A percentile compares a stretch with the other conserved stretches of the same genome.
phyloP scores from a whole-genome alignment of 2,797 vertebrate species.

The Eptatretus atami region DNA sequence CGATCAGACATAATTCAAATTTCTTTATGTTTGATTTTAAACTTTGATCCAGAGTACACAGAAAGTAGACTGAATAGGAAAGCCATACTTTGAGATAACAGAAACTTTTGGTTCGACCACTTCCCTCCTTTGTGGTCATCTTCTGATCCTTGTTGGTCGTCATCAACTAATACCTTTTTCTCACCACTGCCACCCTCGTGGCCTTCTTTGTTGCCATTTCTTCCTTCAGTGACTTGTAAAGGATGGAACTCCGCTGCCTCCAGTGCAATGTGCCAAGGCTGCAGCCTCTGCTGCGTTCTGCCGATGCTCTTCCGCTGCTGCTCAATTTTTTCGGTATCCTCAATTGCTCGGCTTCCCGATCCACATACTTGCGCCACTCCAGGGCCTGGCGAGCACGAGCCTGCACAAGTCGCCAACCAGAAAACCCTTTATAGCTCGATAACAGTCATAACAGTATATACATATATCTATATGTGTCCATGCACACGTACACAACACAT shows the following conservation, averaged over 20 bases:
- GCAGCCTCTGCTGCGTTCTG: slow-evolving; percentile 22
- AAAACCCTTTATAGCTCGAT: neutral
- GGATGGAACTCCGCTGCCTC: slow-evolving; percentile 21
- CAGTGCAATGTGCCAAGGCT: slow-evolving; percentile 26
- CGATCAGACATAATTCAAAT: too few species aligned
- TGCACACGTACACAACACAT: too few species aligned
- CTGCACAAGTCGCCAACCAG: slow-evolving; percentile 12
- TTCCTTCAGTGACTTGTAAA: slow-evolving; percentile 22
- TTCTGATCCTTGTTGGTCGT: too few species aligned
- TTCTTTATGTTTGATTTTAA: too few species aligned
- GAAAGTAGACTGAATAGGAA: too few species aligned
- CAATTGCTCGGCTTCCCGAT: slow-evolving; percentile 24
- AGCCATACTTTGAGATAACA: too few species aligned
- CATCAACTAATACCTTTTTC: too few species aligned
- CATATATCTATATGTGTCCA: too few species aligned
- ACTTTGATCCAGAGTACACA: too few species aligned
- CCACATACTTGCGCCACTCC: slow-evolving; percentile 31
- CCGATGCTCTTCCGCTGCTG: slow-evolving; percentile 30
- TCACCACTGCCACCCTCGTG: too few species aligned
- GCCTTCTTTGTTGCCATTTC: slow-evolving; percentile 6
- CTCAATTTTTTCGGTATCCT: slow-evolving; percentile 25
- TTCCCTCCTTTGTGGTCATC: too few species aligned
- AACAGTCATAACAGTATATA: neutral
- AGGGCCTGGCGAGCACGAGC: slow-evolving; percentile 47
- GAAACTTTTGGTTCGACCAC: too few species aligned